Evolutionary conservation across 1,140 invertebrate genomes (phyloP).

Genomic region (Lasioglossum baleicum): DNA sequence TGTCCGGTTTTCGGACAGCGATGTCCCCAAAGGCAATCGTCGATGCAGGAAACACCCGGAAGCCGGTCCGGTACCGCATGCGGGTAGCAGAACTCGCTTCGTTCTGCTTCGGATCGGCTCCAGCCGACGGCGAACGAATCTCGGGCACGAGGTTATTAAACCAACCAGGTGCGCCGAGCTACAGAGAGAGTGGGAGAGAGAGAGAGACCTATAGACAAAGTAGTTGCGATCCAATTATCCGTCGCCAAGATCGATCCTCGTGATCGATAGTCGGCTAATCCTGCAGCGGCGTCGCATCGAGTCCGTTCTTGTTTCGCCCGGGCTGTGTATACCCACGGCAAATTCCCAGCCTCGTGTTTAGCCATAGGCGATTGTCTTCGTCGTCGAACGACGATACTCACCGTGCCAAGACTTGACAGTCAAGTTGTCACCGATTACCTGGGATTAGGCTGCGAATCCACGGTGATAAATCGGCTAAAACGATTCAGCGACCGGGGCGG

Average conservation of each 20-base stretch:
- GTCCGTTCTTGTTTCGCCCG: neutral
- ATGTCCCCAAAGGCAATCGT: constrained; percentile 23
- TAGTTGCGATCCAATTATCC: constrained; percentile 56
- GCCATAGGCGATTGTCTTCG: too few relatives aligned
- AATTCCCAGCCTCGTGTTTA: neutral
- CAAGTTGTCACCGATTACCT: too few relatives aligned
- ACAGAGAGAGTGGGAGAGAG: neutral
- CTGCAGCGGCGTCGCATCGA: too few relatives aligned
- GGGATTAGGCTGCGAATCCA: too few relatives aligned
- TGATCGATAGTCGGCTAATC: constrained; percentile 44
- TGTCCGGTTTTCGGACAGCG: constrained; percentile 11
- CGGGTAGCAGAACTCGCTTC: constrained; percentile 11
- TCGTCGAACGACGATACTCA: too few relatives aligned
- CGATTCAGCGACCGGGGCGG: too few relatives aligned
- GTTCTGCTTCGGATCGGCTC: neutral
- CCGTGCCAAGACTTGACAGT: too few relatives aligned
- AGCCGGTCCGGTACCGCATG: neutral
- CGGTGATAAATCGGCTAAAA: too few relatives aligned
- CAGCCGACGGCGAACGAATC: constrained; percentile 20
- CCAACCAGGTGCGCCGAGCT: constrained; percentile 17
- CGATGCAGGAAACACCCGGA: constrained; percentile 35
- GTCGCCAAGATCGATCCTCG: constrained; percentile 49
- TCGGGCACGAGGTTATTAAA: constrained; percentile 60
- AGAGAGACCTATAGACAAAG: constrained; percentile 28
- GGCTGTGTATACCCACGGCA: too few relatives aligned